Base-by-base conservation (phyloP, 2,113 vertebrate species). In the Nycticryphes semicollaris region DNA sequence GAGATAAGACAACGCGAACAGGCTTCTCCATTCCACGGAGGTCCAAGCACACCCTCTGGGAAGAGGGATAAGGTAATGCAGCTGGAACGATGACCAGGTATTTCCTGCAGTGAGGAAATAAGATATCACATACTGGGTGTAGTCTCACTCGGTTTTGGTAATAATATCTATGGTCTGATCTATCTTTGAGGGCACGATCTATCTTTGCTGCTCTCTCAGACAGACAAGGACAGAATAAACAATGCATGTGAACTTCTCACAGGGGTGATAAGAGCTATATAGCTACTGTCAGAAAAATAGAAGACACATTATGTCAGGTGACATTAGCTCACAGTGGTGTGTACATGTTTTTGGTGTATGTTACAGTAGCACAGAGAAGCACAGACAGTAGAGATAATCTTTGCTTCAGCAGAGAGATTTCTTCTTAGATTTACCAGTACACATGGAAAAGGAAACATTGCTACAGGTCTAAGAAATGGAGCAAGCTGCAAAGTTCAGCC, bases 81-180 rank as follows among this genome's bases (percentile, higher is more conserved):
- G 97, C 97, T 62, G 97, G 97, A 66, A 97, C 8, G 7, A 94
- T 63, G 48, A 97, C 95, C 94, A 98, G 47, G 70, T 98, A 98
- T 77, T 88, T 97, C 92, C 97, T 98, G 69, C 47, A 83, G 50
- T 50, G 28, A 35, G 33, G 48, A 64, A 41, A 84, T 30, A 93
- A 92, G 27, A 50, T 6, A 19, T 31, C 20, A 22, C 23, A 27
- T 20, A 9, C 22, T 9, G 0, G 23, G n/a, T 50, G 6, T 12
- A 41, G 14, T 68, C 35, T 89, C 2, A 1, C 9, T 3, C 14
- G 1, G 25, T 37, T 30, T 56, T 63, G 21, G 21, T 27, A n/a
- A 8, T 50, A 69, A 45, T 64, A 68, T n/a, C 15, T 33, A 13
- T 3, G 31, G 39, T 24, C 43, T 43, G 39, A 39, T 39, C 39